phyloP scores from a whole-genome alignment of 2,888 invertebrate species.

The Aphidoletes aphidimyza region DNA sequence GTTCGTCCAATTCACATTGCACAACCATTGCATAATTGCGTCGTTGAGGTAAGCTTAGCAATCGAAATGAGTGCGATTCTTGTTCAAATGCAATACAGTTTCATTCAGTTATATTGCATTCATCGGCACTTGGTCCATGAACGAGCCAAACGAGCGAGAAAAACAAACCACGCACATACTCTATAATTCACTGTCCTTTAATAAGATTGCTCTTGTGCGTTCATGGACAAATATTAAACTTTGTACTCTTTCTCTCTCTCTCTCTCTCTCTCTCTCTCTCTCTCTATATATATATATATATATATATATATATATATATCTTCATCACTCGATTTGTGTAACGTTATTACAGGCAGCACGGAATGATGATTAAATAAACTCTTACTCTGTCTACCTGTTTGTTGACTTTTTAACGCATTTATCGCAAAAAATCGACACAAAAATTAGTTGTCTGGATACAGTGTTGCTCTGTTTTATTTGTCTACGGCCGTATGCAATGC shows the following conservation, averaged over 20 bases:
- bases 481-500: no score
- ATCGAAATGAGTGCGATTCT: neutral
- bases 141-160: neutral
- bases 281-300: no score
- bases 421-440: no score
- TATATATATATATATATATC: no score
- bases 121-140: neutral
- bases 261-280: no score
- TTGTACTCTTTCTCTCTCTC: neutral
- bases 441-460: no score
- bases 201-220: slow-evolving; percentile 29
- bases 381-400: no score
- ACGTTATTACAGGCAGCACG: no score
- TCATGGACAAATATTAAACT: neutral
- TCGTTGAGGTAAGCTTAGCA: neutral
- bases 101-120: neutral
- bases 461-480: no score
- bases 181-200: slow-evolving; percentile 31
- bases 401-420: no score
- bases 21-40: slow-evolving; percentile 22
- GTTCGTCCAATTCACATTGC: neutral
- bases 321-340: no score
- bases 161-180: neutral
- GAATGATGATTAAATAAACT: no score
- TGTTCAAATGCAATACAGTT: neutral